A percentile compares a stretch with the other conserved stretches of the same genome.
Conservation (phyloP, 2,113 vertebrate species). For the Cyprinodon variegatus region DNA sequence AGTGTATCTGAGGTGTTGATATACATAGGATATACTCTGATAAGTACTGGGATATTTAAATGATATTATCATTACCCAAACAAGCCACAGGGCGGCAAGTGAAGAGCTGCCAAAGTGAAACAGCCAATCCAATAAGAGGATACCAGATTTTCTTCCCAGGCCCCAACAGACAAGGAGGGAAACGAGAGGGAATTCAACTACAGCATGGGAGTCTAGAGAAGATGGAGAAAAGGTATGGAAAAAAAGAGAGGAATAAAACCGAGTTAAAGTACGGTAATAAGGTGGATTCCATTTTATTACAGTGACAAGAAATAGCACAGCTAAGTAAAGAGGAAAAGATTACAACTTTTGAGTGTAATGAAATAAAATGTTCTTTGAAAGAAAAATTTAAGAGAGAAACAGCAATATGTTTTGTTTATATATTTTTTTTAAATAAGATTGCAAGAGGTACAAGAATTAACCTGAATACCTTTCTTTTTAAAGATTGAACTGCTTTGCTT, state of each 20-base stretch:
- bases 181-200: background rate
- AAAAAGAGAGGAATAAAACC: background rate
- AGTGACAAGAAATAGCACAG: background rate
- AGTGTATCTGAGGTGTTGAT: slow-evolving; percentile 75
- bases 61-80: slow-evolving; percentile 81
- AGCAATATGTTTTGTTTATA: background rate
- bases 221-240: background rate
- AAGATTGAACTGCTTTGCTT: background rate
- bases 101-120: slow-evolving; percentile 66
- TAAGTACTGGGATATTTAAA: slow-evolving; percentile 82
- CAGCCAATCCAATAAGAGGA: slow-evolving; percentile 82
- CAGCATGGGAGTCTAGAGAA: background rate
- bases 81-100: slow-evolving; percentile 46
- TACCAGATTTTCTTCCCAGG: slow-evolving; percentile 68
- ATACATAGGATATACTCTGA: slow-evolving; percentile 76
- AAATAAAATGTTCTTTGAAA: background rate
- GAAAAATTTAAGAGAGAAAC: background rate
- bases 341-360: background rate
- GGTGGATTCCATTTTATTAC: background rate
- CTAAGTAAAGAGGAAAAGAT: background rate
- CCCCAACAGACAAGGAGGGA: slow-evolving; percentile 27
- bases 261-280: background rate
- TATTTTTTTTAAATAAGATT: background rate
- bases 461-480: background rate
- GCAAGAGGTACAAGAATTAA: background rate